A percentile compares a stretch with the other conserved stretches of the same genome.
These are phyloP conservation scores for Melolontha melolontha DNA, from an alignment of 2,888 invertebrate species.

Conservation along the genomic window DNA sequence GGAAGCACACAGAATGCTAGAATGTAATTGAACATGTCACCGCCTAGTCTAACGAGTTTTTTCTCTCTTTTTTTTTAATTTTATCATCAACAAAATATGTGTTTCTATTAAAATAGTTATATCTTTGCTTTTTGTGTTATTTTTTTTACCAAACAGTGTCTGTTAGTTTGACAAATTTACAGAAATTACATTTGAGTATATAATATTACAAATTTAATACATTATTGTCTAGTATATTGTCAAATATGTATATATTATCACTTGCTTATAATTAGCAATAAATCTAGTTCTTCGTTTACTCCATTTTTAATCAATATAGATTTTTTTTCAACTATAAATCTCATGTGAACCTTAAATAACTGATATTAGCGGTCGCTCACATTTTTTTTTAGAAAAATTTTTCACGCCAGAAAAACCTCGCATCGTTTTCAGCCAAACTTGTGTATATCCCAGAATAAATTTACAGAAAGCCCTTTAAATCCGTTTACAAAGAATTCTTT, in stretches of 20 bases:
- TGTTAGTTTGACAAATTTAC: conserved; percentile 14
- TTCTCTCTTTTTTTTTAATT: conserved; percentile 31
- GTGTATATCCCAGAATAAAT: too few relatives aligned
- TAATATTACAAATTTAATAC: conserved; percentile 55
- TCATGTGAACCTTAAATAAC: background rate
- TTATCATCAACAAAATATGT: conserved; percentile 20
- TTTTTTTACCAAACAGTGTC: background rate
- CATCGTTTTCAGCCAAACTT: too few relatives aligned
- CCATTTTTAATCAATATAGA: background rate
- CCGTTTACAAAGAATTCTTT: conserved; percentile 5
- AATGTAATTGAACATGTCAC: conserved; percentile 29
- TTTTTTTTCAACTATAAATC: background rate
- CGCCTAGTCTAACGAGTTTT: conserved; percentile 36
- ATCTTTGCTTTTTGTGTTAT: conserved; percentile 13
- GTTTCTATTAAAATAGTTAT: conserved; percentile 32
- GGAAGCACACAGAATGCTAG: conserved; percentile 63
- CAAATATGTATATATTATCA: conserved; percentile 58
- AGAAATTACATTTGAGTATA: conserved; percentile 54
- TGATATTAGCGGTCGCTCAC: conserved; percentile 56
- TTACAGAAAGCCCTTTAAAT: too few relatives aligned
- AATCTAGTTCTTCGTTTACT: conserved; percentile 34
- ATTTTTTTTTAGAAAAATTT: conserved; percentile 27
- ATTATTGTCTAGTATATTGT: conserved; percentile 61
- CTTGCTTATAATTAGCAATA: conserved; percentile 47
- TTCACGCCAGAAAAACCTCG: conserved; percentile 30